Evolutionary conservation across 92 coral and sea anemone species (phyloP), one percentile per base, ranked within the genome.

Genomic region (Plumapathes pennacea): DNA sequence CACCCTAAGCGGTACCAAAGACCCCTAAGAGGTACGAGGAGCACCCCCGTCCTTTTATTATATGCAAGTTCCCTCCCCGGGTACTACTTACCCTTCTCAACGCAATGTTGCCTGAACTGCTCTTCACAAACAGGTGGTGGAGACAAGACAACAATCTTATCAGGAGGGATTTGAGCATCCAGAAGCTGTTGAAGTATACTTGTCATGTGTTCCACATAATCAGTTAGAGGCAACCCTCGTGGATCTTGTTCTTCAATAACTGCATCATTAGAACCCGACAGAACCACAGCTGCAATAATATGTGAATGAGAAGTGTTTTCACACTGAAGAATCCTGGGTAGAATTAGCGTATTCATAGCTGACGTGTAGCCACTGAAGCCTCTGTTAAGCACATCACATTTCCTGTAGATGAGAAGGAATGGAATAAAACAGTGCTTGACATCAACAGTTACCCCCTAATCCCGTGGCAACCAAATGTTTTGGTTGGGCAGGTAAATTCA

Each of bases 381-480:
- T 27, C 97, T 85, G 61, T 88, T 91, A n/a, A 91, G 12, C 12
- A 91, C 89, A 72, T 91, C 97, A 68, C 97, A 91, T 74, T 71
- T 77, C 62, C 97, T 91, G 76, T 14, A 37, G 60, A 28, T 11
- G 29, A 46, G 30, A 28, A 15, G 29, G 39, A 36, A 38, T n/a
- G 4, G 25, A 52, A 25, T 22, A 64, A 10, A n/a, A 50, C 5
- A 5, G n/a, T n/a, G n/a, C n/a, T n/a, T n/a, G n/a, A n/a, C n/a
- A n/a, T n/a, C n/a, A n/a, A n/a, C n/a, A n/a, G n/a, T n/a, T n/a
- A n/a, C n/a, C n/a, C n/a, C n/a, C n/a, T n/a, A n/a, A n/a, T n/a
- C n/a, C n/a, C n/a, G n/a, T n/a, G n/a, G n/a, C n/a, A n/a, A n/a
- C n/a, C n/a, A n/a, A n/a, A n/a, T n/a, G n/a, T n/a, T n/a, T n/a